These are phyloP conservation scores for Cancer borealis DNA, from an alignment of 2,888 invertebrate genomes.

Conservation along the genomic window DNA sequence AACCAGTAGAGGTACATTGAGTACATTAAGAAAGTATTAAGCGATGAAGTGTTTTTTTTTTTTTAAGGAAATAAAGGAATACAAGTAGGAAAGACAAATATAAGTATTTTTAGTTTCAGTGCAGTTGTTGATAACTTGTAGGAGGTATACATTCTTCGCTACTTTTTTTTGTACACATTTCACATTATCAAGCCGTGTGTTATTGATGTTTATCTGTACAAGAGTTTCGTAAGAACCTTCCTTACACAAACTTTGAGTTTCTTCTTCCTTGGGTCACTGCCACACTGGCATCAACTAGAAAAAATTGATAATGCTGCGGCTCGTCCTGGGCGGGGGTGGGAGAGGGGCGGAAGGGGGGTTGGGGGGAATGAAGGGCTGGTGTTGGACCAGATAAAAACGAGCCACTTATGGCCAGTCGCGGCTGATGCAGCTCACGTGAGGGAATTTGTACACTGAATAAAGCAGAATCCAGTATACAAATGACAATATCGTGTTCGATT, in stretches of 20 bases:
- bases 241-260: background rate
- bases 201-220: background rate
- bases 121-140: background rate
- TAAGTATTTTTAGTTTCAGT: too few relatives aligned
- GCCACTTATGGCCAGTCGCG: background rate
- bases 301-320: background rate
- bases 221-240: background rate
- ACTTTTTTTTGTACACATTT: background rate
- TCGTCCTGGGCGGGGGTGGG: background rate
- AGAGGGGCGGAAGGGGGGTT: too few relatives aligned
- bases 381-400: background rate
- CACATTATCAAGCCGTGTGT: background rate
- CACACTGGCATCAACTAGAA: background rate
- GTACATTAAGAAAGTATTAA: background rate
- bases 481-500: conserved; percentile 15
- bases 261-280: background rate
- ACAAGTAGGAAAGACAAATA: background rate
- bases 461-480: background rate
- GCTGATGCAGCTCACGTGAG: background rate
- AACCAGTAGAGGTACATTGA: background rate
- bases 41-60: background rate
- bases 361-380: background rate
- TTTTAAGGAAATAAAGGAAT: background rate
- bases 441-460: background rate
- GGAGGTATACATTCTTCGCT: background rate